Conservation (phyloP, 37 sponge, comb jelly and placozoan species). For the Agelas oroides region DNA sequence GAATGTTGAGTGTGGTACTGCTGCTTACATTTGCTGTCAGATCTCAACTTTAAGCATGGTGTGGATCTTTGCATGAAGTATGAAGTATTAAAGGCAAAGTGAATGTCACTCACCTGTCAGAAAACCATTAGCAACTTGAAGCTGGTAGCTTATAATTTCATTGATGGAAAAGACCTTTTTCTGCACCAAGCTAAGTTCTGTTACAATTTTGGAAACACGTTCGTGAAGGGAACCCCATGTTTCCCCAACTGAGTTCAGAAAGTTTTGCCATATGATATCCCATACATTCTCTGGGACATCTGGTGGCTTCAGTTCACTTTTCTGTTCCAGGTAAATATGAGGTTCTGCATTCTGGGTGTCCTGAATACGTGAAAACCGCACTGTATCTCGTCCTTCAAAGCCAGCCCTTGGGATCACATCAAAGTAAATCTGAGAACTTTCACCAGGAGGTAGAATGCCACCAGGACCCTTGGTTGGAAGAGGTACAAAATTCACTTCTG, state of each 20-base stretch:
- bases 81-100: too few relatives aligned
- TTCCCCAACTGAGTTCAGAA: constrained; percentile 4
- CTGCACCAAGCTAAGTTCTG: constrained; percentile 21
- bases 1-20: too few relatives aligned
- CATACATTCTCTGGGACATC: constrained; percentile 2
- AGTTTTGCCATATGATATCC: constrained; percentile 41
- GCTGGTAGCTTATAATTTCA: constrained; percentile 14
- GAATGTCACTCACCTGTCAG: neutral
- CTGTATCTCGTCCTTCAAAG: neutral
- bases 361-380: neutral
- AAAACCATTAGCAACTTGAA: constrained; percentile 39
- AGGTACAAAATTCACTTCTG: neutral
- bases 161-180: neutral
- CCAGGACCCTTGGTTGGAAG: constrained; percentile 25
- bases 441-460: constrained; percentile 26
- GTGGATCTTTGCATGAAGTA: too few relatives aligned
- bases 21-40: too few relatives aligned
- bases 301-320: constrained; percentile 2
- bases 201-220: constrained; percentile 16
- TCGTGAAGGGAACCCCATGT: constrained; percentile 14
- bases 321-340: constrained; percentile 22
- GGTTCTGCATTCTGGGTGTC: neutral
- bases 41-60: too few relatives aligned
- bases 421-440: neutral
- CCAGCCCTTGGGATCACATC: neutral